Evolutionary conservation across 2,888 invertebrate species (phyloP).

Genomic region (Drosophila sordidula): DNA sequence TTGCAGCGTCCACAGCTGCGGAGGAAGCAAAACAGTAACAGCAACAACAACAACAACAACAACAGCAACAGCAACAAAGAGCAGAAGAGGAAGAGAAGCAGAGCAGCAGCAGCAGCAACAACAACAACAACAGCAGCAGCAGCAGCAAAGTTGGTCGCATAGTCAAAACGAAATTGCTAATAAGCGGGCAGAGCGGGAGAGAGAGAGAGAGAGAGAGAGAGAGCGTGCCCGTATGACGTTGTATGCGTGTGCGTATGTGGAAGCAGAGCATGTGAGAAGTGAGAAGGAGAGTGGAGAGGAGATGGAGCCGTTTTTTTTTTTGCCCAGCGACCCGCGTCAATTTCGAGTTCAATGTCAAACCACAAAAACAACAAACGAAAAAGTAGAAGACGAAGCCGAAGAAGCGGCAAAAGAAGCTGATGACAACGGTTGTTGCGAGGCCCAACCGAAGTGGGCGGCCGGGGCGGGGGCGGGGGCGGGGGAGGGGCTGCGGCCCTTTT

Average conservation of each 20-base stretch:
- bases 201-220: constrained; percentile 6
- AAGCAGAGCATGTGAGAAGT: constrained; percentile 16
- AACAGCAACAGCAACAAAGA: constrained; percentile 30
- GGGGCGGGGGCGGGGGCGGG: neutral
- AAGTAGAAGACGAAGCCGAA: constrained; percentile 3
- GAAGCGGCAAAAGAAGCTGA: constrained; percentile 18
- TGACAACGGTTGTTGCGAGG: constrained; percentile 17
- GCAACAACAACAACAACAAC: constrained; percentile 40
- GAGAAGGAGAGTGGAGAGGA: neutral
- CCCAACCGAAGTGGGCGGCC: neutral
- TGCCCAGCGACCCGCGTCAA: constrained; percentile 72
- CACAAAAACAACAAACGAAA: constrained; percentile 57
- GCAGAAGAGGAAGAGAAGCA: constrained; percentile 21
- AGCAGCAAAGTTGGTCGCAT: constrained; percentile 34
- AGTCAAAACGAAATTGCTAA: constrained; percentile 71
- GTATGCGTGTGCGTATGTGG: constrained; percentile 28
- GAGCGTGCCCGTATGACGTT: constrained; percentile 29
- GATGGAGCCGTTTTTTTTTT: constrained; percentile 40
- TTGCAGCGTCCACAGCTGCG: constrained; percentile 68
- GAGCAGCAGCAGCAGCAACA: constrained; percentile 35
- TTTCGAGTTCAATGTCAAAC: constrained; percentile 81
- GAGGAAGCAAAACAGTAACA: constrained; percentile 55
- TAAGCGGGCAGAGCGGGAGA: constrained; percentile 40
- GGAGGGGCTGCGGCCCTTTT: constrained; percentile 19
- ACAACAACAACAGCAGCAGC: constrained; percentile 17